These are phyloP conservation scores for Malurus alboscapulatus DNA, from an alignment of 2,113 vertebrate genomes.

Conservation along the genomic window DNA sequence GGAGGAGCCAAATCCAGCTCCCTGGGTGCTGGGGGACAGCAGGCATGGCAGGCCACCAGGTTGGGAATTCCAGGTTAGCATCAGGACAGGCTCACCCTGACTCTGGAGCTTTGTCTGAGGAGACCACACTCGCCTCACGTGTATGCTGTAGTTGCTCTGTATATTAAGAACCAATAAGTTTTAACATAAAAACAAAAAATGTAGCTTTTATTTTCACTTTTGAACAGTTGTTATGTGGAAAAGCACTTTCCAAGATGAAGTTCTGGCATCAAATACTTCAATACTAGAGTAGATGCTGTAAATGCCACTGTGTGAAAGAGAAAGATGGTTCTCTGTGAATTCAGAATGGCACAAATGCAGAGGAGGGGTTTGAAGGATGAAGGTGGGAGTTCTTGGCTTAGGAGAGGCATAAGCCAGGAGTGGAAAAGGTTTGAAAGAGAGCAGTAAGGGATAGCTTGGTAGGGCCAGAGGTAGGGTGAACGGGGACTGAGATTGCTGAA, in stretches of 20 bases:
- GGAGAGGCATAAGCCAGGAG: not conserved
- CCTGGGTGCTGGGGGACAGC: not conserved
- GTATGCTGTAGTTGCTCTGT: accelerated
- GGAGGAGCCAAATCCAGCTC: not conserved
- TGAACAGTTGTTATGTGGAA: not conserved
- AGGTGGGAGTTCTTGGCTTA: not conserved
- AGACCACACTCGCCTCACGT: not conserved
- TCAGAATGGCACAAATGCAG: not conserved
- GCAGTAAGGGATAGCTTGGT: not conserved
- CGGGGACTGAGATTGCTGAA: not conserved
- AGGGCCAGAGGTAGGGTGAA: not conserved
- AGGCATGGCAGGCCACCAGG: not conserved
- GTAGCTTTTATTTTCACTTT: not conserved
- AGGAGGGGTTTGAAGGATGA: not conserved
- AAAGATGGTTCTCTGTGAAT: not conserved
- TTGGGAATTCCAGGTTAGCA: accelerated
- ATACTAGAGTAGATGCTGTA: not conserved
- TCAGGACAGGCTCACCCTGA: accelerated
- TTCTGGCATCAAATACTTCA: not conserved
- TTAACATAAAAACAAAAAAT: not conserved
- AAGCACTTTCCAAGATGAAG: not conserved
- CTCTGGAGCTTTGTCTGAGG: not conserved
- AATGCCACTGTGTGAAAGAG: not conserved
- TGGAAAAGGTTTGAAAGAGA: not conserved
- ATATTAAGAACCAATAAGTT: not conserved